These are phyloP conservation scores for Callinectes sapidus DNA, from an alignment of 2,888 invertebrate genomes.

Conservation along the genomic window DNA sequence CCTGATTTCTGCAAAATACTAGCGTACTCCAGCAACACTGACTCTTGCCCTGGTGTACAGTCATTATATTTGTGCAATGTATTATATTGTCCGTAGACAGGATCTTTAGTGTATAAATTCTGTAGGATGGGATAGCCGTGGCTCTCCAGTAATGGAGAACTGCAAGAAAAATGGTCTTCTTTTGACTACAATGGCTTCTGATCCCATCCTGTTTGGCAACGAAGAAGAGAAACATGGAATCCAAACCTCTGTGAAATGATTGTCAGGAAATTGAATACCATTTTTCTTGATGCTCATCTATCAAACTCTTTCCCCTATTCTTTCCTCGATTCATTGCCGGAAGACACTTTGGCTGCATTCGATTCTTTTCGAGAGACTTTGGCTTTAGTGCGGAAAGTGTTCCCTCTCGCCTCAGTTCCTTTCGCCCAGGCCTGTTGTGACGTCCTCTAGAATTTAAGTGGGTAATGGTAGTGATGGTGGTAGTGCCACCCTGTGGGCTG, in stretches of 20 bases:
- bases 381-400: slow-evolving; percentile 45
- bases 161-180: slow-evolving; percentile 69
- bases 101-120: slow-evolving; percentile 33
- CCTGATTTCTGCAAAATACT: not conserved
- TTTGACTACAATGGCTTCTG: slow-evolving; percentile 70
- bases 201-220: slow-evolving; percentile 70
- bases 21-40: not conserved
- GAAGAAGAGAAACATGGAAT: slow-evolving; percentile 69
- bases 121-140: slow-evolving; percentile 46
- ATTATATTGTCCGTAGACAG: not conserved
- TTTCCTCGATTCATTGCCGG: slow-evolving; percentile 68
- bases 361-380: slow-evolving; percentile 41
- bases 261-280: slow-evolving; percentile 70
- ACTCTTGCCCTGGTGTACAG: not conserved
- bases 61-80: not conserved
- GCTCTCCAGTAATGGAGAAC: slow-evolving; percentile 60
- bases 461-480: not conserved
- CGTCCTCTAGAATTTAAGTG: not conserved
- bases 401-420: slow-evolving; percentile 12
- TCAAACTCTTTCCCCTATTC: slow-evolving; percentile 68
- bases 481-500: not conserved
- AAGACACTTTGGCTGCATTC: slow-evolving; percentile 64
- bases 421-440: not conserved
- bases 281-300: slow-evolving; percentile 70
- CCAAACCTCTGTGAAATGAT: slow-evolving; percentile 70